Evolutionary conservation across 2,797 vertebrate species (phyloP).

Genomic region (Nasua narica): DNA sequence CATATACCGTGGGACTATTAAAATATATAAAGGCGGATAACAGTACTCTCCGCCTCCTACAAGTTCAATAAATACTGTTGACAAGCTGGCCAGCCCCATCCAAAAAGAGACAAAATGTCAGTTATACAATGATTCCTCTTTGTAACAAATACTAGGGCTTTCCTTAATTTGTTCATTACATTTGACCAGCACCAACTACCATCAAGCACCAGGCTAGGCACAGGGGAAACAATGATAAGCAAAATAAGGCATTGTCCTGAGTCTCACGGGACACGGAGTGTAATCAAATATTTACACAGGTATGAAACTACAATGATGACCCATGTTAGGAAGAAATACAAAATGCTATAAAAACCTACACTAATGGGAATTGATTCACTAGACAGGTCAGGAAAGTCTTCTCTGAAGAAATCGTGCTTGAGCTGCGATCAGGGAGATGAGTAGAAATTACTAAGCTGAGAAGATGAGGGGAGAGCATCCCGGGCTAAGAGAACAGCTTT

Average conservation of each 20-base stretch:
- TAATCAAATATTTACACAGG: not conserved
- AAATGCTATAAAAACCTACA: not conserved
- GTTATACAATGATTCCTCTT: conserved; percentile 15
- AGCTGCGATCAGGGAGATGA: not conserved
- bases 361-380: not conserved
- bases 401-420: not conserved
- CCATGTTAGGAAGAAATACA: not conserved
- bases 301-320: not conserved
- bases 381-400: not conserved
- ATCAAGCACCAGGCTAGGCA: not conserved
- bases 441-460: not conserved
- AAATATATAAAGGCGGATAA: not conserved
- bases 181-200: not conserved
- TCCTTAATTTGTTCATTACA: conserved; percentile 5
- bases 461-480: not conserved
- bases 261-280: not conserved
- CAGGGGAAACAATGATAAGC: not conserved
- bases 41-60: not conserved
- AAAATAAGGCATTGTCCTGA: not conserved
- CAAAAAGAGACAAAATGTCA: conserved; percentile 25
- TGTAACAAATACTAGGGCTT: not conserved
- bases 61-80: conserved; percentile 43
- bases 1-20: fast-evolving
- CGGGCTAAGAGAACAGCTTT: not conserved
- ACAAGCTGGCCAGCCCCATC: not conserved